Base-by-base conservation (phyloP, 2,888 invertebrate species). In the Helleia helle region DNA sequence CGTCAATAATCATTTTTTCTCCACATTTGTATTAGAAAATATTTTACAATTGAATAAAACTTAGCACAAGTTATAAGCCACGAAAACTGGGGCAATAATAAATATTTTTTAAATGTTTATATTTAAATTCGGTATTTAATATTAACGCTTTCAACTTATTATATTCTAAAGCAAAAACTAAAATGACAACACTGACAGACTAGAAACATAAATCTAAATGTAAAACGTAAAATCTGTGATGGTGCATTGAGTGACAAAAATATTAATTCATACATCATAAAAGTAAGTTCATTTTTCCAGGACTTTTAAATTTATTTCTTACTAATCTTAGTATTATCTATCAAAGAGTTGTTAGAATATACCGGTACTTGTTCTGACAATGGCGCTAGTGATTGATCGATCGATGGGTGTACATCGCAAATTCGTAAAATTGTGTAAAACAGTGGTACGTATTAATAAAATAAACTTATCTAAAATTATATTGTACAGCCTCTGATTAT, bases 331-430 rank as follows among this genome's bases (percentile, higher is more conserved):
- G 22, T 34, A 22, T 22, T 3, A 22, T 22, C 22, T 22, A 7
- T 5, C 5, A 22, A 3, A 7, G 8, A 4, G 5, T 3, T 22
- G 22, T 22, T 22, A 3, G 22, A 12, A 41, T 38, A 43, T 15
- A 41, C 46, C 46, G 46, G 46, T 37, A 30, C 4, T 37, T 41
- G 30, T 42, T 29, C 26, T 36, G 40, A 42, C 36, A 44, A 47
- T 44, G 44, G 44, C 47, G 47, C 42, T 42, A 47, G 44, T 42
- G 42, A 26, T 42, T 31, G 42, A 47, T 44, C 47, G 47, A 47
- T 47, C 47, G 39, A 38, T 42, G 42, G 42, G 22, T 25, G 26
- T 36, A 14, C 25, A 42, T 40, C 36, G 31, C 22, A 30, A 24
- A 29, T 15, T 31, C 12, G 11, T 15, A 34, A 34, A 34, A 34